These are phyloP conservation scores for Hydra vulgaris DNA, from an alignment of 30 jellyfish, hydroid and myxozoan genomes.

Conservation along the genomic window DNA sequence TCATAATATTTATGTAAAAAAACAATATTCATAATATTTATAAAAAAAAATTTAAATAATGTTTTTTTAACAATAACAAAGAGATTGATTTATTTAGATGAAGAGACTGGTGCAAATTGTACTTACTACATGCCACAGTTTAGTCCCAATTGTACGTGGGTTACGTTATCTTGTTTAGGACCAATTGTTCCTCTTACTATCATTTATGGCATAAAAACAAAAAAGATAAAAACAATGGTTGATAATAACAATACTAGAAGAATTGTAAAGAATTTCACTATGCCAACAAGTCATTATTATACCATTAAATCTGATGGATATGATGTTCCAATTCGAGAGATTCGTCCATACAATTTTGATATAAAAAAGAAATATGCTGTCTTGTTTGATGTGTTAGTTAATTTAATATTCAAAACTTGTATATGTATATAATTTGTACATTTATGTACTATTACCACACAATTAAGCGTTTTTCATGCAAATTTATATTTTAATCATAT, in stretches of 20 bases:
- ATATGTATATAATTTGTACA: too few species aligned
- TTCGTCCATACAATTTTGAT: constrained; percentile 70
- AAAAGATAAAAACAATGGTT: constrained; percentile 6
- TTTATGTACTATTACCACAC: too few species aligned
- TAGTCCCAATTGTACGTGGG: constrained; percentile 92
- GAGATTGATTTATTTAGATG: too few species aligned
- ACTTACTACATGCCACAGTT: constrained; percentile 59
- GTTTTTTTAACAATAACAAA: too few species aligned
- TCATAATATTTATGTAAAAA: too few species aligned
- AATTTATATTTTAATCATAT: too few species aligned
- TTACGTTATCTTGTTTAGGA: constrained; percentile 61
- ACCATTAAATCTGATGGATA: constrained; percentile 67
- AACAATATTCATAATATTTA: too few species aligned
- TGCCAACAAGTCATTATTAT: constrained; percentile 54
- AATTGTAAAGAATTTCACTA: constrained; percentile 22
- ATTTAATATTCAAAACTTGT: too few species aligned
- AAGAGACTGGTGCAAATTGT: constrained; percentile 46
- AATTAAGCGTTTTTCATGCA: too few species aligned
- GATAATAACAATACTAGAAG: constrained; percentile 35
- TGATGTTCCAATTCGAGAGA: constrained; percentile 73
- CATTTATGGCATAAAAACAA: constrained; percentile 34
- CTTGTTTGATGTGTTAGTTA: constrained; percentile 75
- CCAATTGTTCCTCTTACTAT: constrained; percentile 58
- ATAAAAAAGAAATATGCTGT: constrained; percentile 62
- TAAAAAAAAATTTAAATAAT: too few species aligned